These are phyloP conservation scores for Chiloscyllium punctatum DNA, from an alignment of 2,797 vertebrate species.

Conservation along the genomic window DNA sequence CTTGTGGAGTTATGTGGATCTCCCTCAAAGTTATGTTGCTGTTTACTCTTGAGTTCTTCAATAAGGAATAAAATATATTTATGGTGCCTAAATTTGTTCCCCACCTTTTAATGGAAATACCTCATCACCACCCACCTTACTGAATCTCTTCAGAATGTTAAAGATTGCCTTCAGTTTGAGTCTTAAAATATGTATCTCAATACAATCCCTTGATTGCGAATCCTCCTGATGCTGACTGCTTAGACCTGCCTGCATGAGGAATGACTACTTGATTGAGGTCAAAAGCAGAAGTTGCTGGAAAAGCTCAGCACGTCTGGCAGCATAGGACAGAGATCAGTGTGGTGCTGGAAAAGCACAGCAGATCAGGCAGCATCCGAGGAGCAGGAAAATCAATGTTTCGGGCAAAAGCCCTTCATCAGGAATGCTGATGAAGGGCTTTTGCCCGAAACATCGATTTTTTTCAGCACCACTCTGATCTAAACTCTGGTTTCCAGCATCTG, in stretches of 20 bases:
- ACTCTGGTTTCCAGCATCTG: no score
- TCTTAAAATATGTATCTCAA: neutral
- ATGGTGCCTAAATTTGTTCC: neutral
- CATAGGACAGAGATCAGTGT: no score
- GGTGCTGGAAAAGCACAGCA: no score
- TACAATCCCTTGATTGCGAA: neutral
- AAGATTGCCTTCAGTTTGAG: neutral
- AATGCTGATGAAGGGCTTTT: no score
- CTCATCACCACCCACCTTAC: neutral
- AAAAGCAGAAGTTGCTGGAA: no score
- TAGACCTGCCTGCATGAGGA: neutral
- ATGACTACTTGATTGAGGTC: neutral
- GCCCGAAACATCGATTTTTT: no score
- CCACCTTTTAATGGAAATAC: neutral
- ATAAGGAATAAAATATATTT: neutral
- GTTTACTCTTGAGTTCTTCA: neutral
- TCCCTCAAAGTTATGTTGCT: neutral
- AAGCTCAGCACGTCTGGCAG: no score
- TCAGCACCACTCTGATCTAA: no score
- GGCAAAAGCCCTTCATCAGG: no score
- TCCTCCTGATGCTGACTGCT: neutral
- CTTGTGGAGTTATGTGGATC: neutral
- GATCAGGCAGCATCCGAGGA: no score
- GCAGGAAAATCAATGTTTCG: no score
- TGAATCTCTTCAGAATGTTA: neutral